phyloP scores from a whole-genome alignment of 2,797 vertebrate species.

The Ceyx erithaca region DNA sequence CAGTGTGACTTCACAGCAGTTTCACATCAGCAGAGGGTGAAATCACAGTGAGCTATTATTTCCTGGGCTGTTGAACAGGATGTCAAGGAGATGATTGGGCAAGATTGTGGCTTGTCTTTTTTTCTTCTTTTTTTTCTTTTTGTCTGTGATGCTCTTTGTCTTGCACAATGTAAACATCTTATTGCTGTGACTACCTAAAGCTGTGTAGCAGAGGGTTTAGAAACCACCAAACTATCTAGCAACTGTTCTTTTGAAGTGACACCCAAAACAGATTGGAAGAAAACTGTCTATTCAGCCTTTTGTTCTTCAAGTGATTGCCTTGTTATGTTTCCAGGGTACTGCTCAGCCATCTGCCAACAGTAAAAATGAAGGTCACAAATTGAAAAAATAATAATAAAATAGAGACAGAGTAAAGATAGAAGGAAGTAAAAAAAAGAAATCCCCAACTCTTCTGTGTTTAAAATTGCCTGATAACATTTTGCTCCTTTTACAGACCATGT shows the following conservation, averaged over 20 bases:
- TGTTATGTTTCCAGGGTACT: conserved; percentile 44
- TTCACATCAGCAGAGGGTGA: conserved; percentile 68
- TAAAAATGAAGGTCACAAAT: background rate
- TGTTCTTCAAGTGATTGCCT: conserved; percentile 34
- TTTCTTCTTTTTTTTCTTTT: background rate
- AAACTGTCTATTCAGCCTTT: conserved; percentile 51
- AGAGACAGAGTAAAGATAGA: background rate
- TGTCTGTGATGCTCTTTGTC: conserved; percentile 33
- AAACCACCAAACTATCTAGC: conserved; percentile 56
- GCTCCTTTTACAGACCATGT: background rate
- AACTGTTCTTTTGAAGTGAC: conserved; percentile 57
- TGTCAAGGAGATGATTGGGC: conserved; percentile 70
- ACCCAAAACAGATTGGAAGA: conserved; percentile 59
- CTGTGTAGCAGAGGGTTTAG: conserved; percentile 39
- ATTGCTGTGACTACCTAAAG: conserved; percentile 44
- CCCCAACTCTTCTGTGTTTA: background rate
- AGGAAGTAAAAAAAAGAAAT: background rate
- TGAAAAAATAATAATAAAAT: background rate
- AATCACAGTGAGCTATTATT: conserved; percentile 75
- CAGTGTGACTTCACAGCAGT: conserved; percentile 65
- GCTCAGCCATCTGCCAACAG: conserved; percentile 51
- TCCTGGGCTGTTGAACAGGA: conserved; percentile 72
- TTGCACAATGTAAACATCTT: conserved; percentile 72
- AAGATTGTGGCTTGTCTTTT: conserved; percentile 51
- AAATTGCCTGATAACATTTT: background rate